Percentiles rank a stretch among this genome's conserved stretches.
Conservation (phyloP, 2,888 invertebrate species). For the Apamea anceps region DNA sequence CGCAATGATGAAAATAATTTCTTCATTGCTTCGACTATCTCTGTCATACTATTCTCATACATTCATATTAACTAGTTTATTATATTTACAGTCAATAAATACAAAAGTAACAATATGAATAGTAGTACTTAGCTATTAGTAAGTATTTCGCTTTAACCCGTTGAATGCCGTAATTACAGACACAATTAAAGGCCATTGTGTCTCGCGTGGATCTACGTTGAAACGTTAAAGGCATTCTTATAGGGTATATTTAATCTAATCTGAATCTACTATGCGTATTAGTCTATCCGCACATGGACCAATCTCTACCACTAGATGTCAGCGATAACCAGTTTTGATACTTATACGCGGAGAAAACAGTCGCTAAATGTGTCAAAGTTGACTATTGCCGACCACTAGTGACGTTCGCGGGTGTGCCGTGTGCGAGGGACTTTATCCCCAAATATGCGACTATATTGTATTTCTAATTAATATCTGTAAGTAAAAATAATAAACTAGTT, state of each 20-base stretch:
- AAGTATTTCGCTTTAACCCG: slow-evolving; percentile 7
- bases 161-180: no score
- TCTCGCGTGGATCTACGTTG: no score
- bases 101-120: neutral
- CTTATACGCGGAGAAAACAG: neutral
- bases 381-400: neutral
- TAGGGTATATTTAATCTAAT: slow-evolving; percentile 18
- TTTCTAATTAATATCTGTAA: slow-evolving; percentile 4
- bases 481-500: slow-evolving; percentile 49
- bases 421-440: neutral
- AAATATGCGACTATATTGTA: neutral
- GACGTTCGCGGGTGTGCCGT: neutral
- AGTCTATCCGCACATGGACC: neutral
- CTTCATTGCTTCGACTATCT: slow-evolving; percentile 46
- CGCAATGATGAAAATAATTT: slow-evolving; percentile 13
- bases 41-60: slow-evolving; percentile 63
- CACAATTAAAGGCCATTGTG: no score
- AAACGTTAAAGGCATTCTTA: slow-evolving; percentile 5
- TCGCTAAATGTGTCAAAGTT: neutral
- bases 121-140: neutral
- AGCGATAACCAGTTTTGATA: neutral
- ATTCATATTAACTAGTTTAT: slow-evolving; percentile 58
- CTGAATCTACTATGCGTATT: neutral
- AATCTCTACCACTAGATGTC: no score
- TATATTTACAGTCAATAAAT: slow-evolving; percentile 26